Evolutionary conservation across 2,888 invertebrate species (phyloP).

Genomic region (Caenorhabditis japonica): DNA sequence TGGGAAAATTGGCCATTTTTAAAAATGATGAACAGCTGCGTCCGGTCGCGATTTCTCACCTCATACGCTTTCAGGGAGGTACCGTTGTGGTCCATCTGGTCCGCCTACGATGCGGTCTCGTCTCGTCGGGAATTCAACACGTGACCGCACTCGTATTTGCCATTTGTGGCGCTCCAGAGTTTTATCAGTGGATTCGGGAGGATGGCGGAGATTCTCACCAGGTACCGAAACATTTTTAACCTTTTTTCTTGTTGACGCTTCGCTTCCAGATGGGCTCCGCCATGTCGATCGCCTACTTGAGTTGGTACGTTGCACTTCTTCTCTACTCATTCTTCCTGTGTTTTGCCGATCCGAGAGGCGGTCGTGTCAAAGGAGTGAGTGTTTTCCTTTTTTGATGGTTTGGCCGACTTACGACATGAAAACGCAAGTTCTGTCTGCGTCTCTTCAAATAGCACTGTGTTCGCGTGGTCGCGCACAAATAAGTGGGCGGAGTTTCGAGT

Average conservation of each 20-base stretch:
- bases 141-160: constrained; percentile 89
- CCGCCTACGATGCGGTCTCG: constrained; percentile 88
- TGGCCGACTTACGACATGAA: too few species aligned
- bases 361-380: constrained; percentile 14
- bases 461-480: too few species aligned
- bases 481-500: too few species aligned
- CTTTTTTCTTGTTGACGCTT: too few species aligned
- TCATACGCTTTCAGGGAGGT: constrained; percentile 61
- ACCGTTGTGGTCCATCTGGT: constrained; percentile 82
- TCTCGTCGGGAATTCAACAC: constrained; percentile 91
- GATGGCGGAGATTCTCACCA: constrained; percentile 22
- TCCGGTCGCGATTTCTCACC: too few species aligned
- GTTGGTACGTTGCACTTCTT: constrained; percentile 61
- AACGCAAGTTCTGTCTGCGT: too few species aligned
- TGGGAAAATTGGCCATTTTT: too few species aligned
- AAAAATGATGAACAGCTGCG: background rate
- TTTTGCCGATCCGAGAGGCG: constrained; percentile 68
- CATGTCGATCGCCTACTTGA: constrained; percentile 57
- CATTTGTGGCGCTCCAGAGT: constrained; percentile 82
- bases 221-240: too few species aligned
- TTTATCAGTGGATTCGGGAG: constrained; percentile 67
- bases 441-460: too few species aligned
- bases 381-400: too few species aligned
- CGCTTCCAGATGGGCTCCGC: constrained; percentile 8
- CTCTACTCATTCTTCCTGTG: constrained; percentile 62